A percentile compares a stretch with the other conserved stretches of the same genome.
Conservation (phyloP, 2,113 vertebrate genomes). For the Eurystomus gularis region DNA sequence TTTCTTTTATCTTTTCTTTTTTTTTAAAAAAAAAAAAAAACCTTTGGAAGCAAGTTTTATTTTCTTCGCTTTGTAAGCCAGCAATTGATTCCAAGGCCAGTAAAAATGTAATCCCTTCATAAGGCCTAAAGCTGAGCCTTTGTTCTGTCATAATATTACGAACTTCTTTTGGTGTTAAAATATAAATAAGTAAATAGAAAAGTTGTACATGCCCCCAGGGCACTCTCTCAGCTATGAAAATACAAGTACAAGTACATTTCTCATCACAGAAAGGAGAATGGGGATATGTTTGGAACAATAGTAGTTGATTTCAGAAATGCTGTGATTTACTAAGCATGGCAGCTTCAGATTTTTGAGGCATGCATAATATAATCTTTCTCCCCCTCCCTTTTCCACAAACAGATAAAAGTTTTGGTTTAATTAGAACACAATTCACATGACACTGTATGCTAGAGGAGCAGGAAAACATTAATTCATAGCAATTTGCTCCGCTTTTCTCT, state of each 20-base stretch:
- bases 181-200: neutral
- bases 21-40: too few relatives aligned
- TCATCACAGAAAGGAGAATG: neutral
- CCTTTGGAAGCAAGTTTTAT: neutral
- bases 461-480: neutral
- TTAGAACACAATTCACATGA: neutral
- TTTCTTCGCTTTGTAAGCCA: neutral
- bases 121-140: neutral
- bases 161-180: neutral
- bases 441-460: neutral
- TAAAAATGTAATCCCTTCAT: neutral
- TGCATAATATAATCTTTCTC: neutral
- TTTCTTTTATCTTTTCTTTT: too few relatives aligned
- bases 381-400: neutral
- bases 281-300: constrained; percentile 2
- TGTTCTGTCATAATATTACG: neutral
- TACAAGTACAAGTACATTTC: neutral
- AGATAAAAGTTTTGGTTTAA: neutral
- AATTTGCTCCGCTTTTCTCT: neutral
- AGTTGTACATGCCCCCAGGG: neutral
- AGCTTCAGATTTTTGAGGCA: constrained; percentile 35
- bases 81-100: neutral
- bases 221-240: neutral
- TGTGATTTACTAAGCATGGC: neutral
- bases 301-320: constrained; percentile 13